These are phyloP conservation scores for Agelastica alni DNA, from an alignment of 2,888 invertebrate species.

Conservation along the genomic window DNA sequence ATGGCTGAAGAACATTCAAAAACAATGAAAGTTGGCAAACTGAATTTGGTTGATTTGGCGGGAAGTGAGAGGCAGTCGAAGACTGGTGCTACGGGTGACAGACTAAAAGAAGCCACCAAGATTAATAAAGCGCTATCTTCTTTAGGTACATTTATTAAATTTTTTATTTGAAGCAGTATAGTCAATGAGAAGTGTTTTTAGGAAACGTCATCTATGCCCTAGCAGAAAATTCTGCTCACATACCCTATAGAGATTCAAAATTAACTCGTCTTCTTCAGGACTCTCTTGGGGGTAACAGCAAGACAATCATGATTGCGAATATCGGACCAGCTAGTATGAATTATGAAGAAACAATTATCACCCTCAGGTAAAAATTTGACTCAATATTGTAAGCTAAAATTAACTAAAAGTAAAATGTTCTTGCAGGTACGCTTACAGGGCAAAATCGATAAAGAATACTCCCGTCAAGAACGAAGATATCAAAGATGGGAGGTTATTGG, in stretches of 20 bases:
- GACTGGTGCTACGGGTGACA: constrained; percentile 91
- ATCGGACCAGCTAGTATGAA: constrained; percentile 98
- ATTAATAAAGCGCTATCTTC: constrained; percentile 96
- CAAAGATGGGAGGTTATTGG: constrained; percentile 90
- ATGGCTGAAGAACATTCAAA: constrained; percentile 76
- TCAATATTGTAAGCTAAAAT: no score
- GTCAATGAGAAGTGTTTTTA: no score
- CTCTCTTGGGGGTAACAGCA: constrained; percentile 91
- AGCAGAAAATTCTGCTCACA: constrained; percentile 92
- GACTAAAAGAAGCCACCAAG: constrained; percentile 94
- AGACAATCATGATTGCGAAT: constrained; percentile 99
- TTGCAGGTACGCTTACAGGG: constrained; percentile 84
- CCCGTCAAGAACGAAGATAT: constrained; percentile 99
- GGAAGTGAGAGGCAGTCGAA: constrained; percentile 98
- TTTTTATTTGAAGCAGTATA: no score
- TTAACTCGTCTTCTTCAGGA: constrained; percentile 95
- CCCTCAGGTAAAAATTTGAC: constrained; percentile 73
- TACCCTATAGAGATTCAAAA: constrained; percentile 97
- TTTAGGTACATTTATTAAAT: constrained; percentile 67
- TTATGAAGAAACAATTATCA: constrained; percentile 96
- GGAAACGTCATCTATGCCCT: constrained; percentile 95
- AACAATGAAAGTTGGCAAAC: constrained; percentile 79
- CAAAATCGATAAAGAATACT: constrained; percentile 98
- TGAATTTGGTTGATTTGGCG: constrained; percentile 97
- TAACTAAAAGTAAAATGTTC: no score